Evolutionary conservation across 2,888 invertebrate genomes (phyloP).

Genomic region (Drosophila leonis): DNA sequence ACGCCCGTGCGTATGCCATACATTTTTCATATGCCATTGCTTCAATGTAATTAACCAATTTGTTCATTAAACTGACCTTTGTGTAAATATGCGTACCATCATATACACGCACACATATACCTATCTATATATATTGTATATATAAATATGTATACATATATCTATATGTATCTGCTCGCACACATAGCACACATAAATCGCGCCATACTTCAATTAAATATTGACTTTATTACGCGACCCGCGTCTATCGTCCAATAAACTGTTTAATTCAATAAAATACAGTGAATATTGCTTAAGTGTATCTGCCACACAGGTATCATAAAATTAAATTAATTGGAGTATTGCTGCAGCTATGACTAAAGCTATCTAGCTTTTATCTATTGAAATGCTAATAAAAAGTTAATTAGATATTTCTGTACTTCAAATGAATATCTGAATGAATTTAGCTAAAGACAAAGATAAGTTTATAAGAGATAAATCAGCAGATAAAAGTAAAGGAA

Average conservation of each 20-base stretch:
- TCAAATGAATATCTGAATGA: not conserved
- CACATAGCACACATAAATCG: conserved; percentile 48
- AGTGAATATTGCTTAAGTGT: conserved; percentile 30
- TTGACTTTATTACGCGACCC: conserved; percentile 66
- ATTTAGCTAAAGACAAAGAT: not conserved
- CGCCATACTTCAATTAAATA: conserved; percentile 73
- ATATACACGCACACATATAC: conserved; percentile 2
- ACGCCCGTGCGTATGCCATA: conserved; percentile 37
- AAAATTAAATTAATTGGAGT: not conserved
- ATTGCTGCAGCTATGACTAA: not conserved
- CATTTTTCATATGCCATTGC: conserved; percentile 32
- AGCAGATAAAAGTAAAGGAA: not conserved
- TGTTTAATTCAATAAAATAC: conserved; percentile 46
- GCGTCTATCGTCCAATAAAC: conserved; percentile 38
- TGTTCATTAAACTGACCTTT: conserved; percentile 78
- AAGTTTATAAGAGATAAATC: not conserved
- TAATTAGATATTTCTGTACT: not conserved
- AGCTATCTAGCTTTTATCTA: not conserved
- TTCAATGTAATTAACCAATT: conserved; percentile 73
- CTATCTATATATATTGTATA: not conserved
- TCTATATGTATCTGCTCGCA: not conserved
- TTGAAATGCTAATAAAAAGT: not conserved
- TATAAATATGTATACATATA: not conserved
- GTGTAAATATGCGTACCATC: conserved; percentile 34
- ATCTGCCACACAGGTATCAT: not conserved